Conservation (phyloP, 2,888 invertebrate genomes). For the Amaurobius ferox region DNA sequence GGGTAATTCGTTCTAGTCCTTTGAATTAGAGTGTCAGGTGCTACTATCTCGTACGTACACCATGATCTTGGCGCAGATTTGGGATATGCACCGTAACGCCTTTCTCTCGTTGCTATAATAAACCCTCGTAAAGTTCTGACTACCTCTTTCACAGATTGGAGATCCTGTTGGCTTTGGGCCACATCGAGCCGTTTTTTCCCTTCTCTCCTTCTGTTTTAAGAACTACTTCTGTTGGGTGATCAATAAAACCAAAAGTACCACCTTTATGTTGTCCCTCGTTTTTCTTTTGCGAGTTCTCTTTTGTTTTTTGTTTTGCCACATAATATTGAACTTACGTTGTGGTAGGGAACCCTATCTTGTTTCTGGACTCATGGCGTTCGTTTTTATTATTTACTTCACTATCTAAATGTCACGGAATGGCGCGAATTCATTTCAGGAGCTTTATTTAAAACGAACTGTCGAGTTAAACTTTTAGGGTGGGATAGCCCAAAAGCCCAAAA, state of each 20-base stretch:
- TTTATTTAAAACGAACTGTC: neutral
- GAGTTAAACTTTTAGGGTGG: too few relatives aligned
- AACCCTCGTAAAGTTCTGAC: constrained; percentile 61
- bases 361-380: neutral
- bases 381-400: neutral
- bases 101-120: constrained; percentile 46
- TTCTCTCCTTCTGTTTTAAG: neutral
- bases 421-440: neutral
- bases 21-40: too few relatives aligned
- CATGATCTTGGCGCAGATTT: constrained; percentile 1
- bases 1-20: too few relatives aligned
- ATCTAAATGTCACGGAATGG: neutral
- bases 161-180: constrained; percentile 21
- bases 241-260: neutral
- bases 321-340: neutral
- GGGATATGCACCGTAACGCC: constrained; percentile 11
- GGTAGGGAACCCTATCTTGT: neutral
- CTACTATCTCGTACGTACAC: neutral
- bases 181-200: neutral
- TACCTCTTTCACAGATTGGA: constrained; percentile 29
- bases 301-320: neutral
- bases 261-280: neutral
- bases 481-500: too few relatives aligned
- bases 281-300: neutral
- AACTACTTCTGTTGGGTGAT: neutral